phyloP scores from a whole-genome alignment of 2,888 invertebrate genomes.

The Trachelus troglodyta region DNA sequence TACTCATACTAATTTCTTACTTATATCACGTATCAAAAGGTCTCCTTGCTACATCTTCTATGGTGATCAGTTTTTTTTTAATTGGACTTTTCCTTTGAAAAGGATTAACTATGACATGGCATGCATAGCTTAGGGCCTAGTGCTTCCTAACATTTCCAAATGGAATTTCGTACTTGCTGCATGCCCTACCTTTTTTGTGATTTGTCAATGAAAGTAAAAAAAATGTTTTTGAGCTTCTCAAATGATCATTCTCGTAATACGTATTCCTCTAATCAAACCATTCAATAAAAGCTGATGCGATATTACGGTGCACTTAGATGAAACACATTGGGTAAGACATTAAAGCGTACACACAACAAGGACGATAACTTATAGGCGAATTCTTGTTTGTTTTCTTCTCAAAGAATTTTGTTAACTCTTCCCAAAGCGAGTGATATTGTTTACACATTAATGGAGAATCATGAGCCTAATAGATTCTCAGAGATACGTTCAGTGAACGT shows the following conservation, averaged over 20 bases:
- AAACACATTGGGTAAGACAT: background rate
- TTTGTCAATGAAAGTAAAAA: background rate
- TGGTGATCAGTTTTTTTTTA: background rate
- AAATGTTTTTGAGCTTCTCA: background rate
- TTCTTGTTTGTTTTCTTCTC: background rate
- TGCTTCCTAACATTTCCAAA: background rate
- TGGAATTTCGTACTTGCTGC: background rate
- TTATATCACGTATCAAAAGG: background rate
- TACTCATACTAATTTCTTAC: background rate
- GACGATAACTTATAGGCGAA: background rate
- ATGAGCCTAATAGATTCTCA: background rate
- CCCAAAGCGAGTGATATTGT: background rate
- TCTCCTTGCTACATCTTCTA: background rate
- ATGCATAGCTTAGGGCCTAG: background rate
- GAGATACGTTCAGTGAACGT: background rate
- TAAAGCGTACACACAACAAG: background rate
- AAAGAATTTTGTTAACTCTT: background rate
- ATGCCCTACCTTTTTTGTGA: background rate
- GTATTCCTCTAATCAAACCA: background rate
- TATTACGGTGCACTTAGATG: background rate
- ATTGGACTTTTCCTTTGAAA: background rate
- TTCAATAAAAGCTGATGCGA: background rate
- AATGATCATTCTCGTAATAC: background rate
- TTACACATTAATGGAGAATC: background rate
- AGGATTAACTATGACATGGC: background rate